Percentiles rank a stretch among this genome's conserved stretches.
Conservation (phyloP, 2,113 vertebrate species). For the Orycteropus afer region DNA sequence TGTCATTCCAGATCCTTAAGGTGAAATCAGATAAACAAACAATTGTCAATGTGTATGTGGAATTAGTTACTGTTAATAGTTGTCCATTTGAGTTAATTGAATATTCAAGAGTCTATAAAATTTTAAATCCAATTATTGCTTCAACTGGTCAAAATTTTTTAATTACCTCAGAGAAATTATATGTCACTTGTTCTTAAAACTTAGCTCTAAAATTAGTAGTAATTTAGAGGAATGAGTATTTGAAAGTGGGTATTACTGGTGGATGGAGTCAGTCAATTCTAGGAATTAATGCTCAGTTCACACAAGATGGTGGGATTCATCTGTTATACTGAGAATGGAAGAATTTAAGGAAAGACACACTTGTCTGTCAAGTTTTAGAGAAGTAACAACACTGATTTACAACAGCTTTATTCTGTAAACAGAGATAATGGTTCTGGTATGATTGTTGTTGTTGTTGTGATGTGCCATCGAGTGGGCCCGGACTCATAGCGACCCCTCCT, state of each 20-base stretch:
- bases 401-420: neutral
- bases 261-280: neutral
- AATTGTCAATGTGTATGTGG: neutral
- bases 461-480: too few species aligned
- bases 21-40: neutral
- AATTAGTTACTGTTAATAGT: neutral
- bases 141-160: neutral
- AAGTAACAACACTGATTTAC: neutral
- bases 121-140: neutral
- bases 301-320: neutral
- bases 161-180: neutral
- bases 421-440: neutral
- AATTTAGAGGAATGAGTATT: neutral
- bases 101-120: neutral
- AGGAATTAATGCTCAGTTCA: neutral
- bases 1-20: neutral
- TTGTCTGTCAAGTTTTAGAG: neutral
- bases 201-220: neutral
- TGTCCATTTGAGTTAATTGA: neutral
- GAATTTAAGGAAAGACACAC: neutral
- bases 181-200: neutral
- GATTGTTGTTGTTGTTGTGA: too few species aligned
- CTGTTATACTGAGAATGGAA: neutral
- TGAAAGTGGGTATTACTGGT: neutral
- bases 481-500: too few species aligned